Conservation (phyloP, 1,140 invertebrate genomes). For the Uloborus diversus region DNA sequence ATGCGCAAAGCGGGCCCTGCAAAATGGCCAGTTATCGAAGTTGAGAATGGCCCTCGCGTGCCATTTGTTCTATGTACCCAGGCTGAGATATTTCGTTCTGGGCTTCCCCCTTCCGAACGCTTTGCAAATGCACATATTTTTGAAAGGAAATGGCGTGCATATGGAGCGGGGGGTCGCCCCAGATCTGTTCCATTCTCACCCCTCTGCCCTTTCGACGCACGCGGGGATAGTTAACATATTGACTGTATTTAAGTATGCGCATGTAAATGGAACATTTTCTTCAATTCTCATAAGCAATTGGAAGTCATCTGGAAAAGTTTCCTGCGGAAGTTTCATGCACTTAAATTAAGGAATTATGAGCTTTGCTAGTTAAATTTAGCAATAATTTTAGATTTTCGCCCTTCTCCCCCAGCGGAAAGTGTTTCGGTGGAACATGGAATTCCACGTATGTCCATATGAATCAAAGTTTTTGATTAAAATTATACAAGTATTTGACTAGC, state of each 20-base stretch:
- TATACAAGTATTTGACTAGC: no score
- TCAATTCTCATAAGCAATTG: no score
- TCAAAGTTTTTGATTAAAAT: no score
- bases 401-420: no score
- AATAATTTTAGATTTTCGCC: no score
- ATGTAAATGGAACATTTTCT: no score
- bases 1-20: background rate
- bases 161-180: background rate
- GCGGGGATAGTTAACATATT: conserved; percentile 8
- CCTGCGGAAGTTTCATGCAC: no score
- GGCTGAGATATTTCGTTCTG: conserved; percentile 46
- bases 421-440: no score
- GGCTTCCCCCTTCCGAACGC: conserved; percentile 32
- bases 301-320: no score
- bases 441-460: no score
- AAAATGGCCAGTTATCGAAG: conserved; percentile 19
- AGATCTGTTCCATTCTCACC: background rate
- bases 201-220: background rate
- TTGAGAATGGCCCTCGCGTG: background rate
- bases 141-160: conserved; percentile 9
- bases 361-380: no score
- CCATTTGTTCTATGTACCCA: conserved; percentile 11
- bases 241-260: background rate
- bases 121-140: conserved; percentile 28
- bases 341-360: no score